Evolutionary conservation across 2,113 vertebrate genomes (phyloP), one percentile per base, ranked within the genome.

Genomic region (Hemibagrus wyckioides): DNA sequence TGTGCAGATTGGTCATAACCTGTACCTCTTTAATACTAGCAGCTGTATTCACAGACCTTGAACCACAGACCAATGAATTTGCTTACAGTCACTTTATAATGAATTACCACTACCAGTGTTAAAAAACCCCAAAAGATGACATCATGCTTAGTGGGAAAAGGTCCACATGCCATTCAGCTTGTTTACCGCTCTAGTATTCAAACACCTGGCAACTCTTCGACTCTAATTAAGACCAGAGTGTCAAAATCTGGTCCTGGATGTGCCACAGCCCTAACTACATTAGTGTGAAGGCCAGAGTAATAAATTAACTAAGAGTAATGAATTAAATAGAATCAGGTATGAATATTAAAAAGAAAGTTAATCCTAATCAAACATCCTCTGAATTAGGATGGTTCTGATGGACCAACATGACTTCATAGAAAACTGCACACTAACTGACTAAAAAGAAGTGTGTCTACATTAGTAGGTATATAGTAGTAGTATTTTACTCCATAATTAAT

Each of bases 401-500:
- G 13, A 4, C 10, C 1, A 44, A 11, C 17, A 11, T 7, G 30
- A 7, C 6, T 3, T 39, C 8, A 2, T 10, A 3, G 17, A 9
- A 30, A 52, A 33, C 75, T 30, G 75, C 48, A 52, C 52, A 80
- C 17, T 80, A 54, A 56, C 50, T 10, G n/a, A n/a, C 13, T 14
- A 48, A 76, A 76, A 56, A 54, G 41, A 56, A 54, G 41, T 50
- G 17, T 77, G 11, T 50, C 25, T 50, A 48, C 2, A 44, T 14
- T 44, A 50, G 25, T 25, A 23, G 3, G 11, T 41, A 25, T 36
- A 44, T 44, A 8, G 23, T 56, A n/a, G n/a, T n/a, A n/a, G n/a
- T n/a, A n/a, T 52, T 44, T 65, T 30, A 50, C 91, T 87, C 89
- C 91, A 87, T 92, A 94, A 94, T 94, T 92, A 93, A 75, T 90